Evolutionary conservation across 1,140 invertebrate genomes (phyloP), one percentile per base, ranked within the genome.

Genomic region (Aphelenchoides fujianensis): DNA sequence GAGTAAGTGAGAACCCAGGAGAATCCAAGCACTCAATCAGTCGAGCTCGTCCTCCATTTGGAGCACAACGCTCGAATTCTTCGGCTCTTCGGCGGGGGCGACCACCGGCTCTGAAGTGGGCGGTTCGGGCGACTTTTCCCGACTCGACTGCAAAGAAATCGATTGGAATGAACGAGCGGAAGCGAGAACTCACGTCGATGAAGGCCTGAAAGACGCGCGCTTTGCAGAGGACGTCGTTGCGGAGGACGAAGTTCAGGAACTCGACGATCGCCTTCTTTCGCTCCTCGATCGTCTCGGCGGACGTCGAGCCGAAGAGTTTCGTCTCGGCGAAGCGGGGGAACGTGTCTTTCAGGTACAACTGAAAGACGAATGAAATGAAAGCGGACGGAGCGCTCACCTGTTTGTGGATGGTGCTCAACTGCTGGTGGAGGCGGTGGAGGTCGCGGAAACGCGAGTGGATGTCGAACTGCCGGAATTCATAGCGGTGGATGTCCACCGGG

Each of bases 141-240:
- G 36, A 35, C 32, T 16, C 2, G 31, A 12, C 63, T 66, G 16
- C 23, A 36, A 36, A 23, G 63, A 0, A 66, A 16, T 61, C 27
- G 28, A 32, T 36, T 27, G 28, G 7, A 12, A 66, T 12, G 1
- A 32, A 23, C 12, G 31, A 36, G 37, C 31, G n/a, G 1, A 12
- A 23, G 1, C 12, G 31, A 1, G 16, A 3, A 68, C 70, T 74
- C n/a, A 76, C 75, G 34, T 76, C 75, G 74, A 76, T 70, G 61
- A 76, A 76, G 23, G 32, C 35, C 32, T 76, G 75, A 34, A 76
- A 53, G 2, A 73, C 72, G 48, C 64, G 54, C 0, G 75, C 35
- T 64, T 76, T 77, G 73, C 77, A 77, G 27, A 79, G 52, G 5
- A 78, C 76, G 30, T 80, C 78, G 52, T 71, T 80, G 35, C 72